phyloP scores from a whole-genome alignment of 1,140 invertebrate species.

The Drosophila paulistorum region DNA sequence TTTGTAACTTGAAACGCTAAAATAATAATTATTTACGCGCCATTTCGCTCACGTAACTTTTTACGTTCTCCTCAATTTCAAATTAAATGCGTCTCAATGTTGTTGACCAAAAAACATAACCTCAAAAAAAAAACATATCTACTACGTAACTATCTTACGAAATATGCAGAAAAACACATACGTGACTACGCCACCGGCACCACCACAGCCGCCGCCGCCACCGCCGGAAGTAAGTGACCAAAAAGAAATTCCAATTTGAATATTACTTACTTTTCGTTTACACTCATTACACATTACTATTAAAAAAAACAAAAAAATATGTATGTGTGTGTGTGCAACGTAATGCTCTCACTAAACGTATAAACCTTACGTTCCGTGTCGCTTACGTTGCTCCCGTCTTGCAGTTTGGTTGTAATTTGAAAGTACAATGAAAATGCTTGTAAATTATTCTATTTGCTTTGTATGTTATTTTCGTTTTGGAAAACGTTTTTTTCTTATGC shows the following conservation, averaged over 20 bases:
- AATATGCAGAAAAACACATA: slow-evolving; percentile 75
- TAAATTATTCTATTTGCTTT: slow-evolving; percentile 79
- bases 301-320: not conserved
- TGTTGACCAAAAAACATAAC: slow-evolving; percentile 31
- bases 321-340: slow-evolving; percentile 60
- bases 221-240: slow-evolving; percentile 77
- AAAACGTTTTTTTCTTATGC: slow-evolving; percentile 24
- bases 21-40: slow-evolving; percentile 1
- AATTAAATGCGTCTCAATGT: slow-evolving; percentile 45
- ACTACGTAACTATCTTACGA: slow-evolving; percentile 32
- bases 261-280: slow-evolving; percentile 43
- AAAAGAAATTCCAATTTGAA: slow-evolving; percentile 48
- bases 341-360: slow-evolving; percentile 70
- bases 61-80: slow-evolving; percentile 50
- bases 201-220: slow-evolving; percentile 70
- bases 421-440: slow-evolving; percentile 83
- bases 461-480: slow-evolving; percentile 42
- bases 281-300: slow-evolving; percentile 45
- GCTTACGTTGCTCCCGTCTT: slow-evolving; percentile 69
- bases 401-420: slow-evolving; percentile 78
- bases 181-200: slow-evolving; percentile 72
- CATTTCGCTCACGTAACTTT: slow-evolving; percentile 36
- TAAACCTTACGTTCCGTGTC: slow-evolving; percentile 55
- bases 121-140: slow-evolving; percentile 45
- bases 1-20: slow-evolving; percentile 16